Evolutionary conservation across 23 tunicate species (phyloP).

Genomic region (Aplidium turbinatum): DNA sequence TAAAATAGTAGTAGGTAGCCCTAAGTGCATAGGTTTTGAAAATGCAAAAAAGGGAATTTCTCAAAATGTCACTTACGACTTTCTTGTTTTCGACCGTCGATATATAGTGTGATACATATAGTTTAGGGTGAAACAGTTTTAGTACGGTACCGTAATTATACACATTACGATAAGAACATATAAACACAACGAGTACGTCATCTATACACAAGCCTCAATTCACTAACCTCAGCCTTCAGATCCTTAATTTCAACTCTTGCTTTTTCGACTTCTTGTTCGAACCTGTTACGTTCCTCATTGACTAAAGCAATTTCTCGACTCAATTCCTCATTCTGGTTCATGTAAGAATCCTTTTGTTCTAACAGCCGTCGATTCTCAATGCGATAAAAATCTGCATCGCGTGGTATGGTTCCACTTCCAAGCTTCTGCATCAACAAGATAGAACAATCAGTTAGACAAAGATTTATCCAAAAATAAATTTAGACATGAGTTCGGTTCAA

Average conservation of each 20-base stretch:
- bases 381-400: slow-evolving; percentile 64
- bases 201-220: no score
- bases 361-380: slow-evolving; percentile 52
- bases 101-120: no score
- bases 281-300: slow-evolving; percentile 35
- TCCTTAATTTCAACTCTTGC: slow-evolving; percentile 21
- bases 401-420: slow-evolving; percentile 34
- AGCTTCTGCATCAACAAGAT: slow-evolving; percentile 28
- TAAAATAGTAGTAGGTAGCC: no score
- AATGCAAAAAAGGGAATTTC: no score
- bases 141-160: no score
- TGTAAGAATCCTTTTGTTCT: slow-evolving; percentile 42
- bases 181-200: no score
- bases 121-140: no score
- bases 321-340: slow-evolving; percentile 45
- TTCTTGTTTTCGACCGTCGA: no score
- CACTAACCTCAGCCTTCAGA: slow-evolving; percentile 59
- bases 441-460: background rate
- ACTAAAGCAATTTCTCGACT: slow-evolving; percentile 30
- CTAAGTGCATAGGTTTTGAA: no score
- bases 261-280: slow-evolving; percentile 53
- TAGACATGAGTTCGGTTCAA: background rate
- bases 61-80: no score
- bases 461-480: background rate
- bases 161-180: no score